A percentile compares a stretch with the other conserved stretches of the same genome.
Conservation (phyloP, 2,888 invertebrate species). For the Trypoxylon attenuatum region DNA sequence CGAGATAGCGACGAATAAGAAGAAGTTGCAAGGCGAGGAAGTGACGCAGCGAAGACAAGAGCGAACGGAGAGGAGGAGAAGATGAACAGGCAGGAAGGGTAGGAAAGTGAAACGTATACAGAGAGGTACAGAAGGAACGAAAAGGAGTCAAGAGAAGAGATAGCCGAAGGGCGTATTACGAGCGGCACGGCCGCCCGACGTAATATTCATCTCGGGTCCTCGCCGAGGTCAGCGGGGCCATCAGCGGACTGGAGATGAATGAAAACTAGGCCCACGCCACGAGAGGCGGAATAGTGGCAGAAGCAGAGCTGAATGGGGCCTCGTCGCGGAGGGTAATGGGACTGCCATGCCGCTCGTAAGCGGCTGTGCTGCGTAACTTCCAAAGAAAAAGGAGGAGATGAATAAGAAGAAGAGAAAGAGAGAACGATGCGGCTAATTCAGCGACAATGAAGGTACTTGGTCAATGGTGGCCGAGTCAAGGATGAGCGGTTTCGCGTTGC, state of each 20-base stretch:
- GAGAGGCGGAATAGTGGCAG: constrained; percentile 49
- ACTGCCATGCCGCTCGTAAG: constrained; percentile 50
- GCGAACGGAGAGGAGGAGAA: neutral
- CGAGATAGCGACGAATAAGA: constrained; percentile 1
- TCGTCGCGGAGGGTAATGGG: constrained; percentile 45
- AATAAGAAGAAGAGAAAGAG: constrained; percentile 5
- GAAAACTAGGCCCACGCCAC: constrained; percentile 64
- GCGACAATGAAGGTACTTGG: constrained; percentile 44
- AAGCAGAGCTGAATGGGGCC: constrained; percentile 64
- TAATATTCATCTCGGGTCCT: constrained; percentile 69
- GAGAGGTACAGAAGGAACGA: too few species aligned
- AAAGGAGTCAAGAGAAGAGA: constrained; percentile 14
- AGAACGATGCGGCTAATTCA: constrained; percentile 46
- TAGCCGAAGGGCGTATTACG: constrained; percentile 50
- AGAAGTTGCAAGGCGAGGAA: neutral
- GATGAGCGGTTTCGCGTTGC: constrained; percentile 14
- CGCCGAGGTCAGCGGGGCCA: constrained; percentile 67
- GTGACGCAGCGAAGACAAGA: constrained; percentile 20
- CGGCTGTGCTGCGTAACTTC: constrained; percentile 36
- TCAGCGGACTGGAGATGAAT: constrained; percentile 68
- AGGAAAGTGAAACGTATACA: too few species aligned
- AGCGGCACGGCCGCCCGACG: constrained; percentile 57
- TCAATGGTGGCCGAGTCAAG: constrained; percentile 38
- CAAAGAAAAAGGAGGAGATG: constrained; percentile 6
- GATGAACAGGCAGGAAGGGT: constrained; percentile 3